These are phyloP conservation scores for Brachypterus glaber DNA, from an alignment of 2,888 invertebrate species.

Conservation along the genomic window DNA sequence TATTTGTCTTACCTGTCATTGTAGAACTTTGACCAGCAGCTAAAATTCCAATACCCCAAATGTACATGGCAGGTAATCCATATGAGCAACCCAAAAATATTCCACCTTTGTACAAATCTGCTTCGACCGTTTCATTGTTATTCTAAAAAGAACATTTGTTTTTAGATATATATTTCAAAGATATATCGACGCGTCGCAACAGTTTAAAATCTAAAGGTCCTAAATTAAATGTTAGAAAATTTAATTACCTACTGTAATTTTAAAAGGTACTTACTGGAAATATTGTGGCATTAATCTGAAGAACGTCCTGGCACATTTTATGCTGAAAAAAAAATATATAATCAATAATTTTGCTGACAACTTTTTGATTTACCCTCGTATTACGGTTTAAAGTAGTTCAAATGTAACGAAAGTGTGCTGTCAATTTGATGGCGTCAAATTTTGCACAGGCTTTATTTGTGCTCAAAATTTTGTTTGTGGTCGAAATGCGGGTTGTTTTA, in stretches of 20 bases:
- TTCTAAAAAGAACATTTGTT: slow-evolving; percentile 24
- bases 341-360: too few relatives aligned
- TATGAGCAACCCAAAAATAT: slow-evolving; percentile 68
- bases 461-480: too few relatives aligned
- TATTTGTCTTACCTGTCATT: slow-evolving; percentile 56
- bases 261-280: slow-evolving; percentile 42
- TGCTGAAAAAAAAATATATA: slow-evolving; percentile 30
- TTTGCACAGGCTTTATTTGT: too few relatives aligned
- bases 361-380: too few relatives aligned
- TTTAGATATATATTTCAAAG: slow-evolving; percentile 32
- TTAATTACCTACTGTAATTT: too few relatives aligned
- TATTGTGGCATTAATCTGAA: slow-evolving; percentile 34
- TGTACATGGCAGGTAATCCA: slow-evolving; percentile 67
- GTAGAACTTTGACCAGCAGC: slow-evolving; percentile 80
- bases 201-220: too few relatives aligned
- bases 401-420: too few relatives aligned
- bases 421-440: too few relatives aligned
- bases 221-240: too few relatives aligned
- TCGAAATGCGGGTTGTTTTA: too few relatives aligned
- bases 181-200: slow-evolving; percentile 38
- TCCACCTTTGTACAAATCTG: slow-evolving; percentile 65
- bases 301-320: slow-evolving; percentile 30
- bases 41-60: slow-evolving; percentile 75
- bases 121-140: slow-evolving; percentile 46
- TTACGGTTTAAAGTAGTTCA: too few relatives aligned